Evolutionary conservation across 2,113 vertebrate genomes (phyloP).

Genomic region (Takifugu bimaculatus): DNA sequence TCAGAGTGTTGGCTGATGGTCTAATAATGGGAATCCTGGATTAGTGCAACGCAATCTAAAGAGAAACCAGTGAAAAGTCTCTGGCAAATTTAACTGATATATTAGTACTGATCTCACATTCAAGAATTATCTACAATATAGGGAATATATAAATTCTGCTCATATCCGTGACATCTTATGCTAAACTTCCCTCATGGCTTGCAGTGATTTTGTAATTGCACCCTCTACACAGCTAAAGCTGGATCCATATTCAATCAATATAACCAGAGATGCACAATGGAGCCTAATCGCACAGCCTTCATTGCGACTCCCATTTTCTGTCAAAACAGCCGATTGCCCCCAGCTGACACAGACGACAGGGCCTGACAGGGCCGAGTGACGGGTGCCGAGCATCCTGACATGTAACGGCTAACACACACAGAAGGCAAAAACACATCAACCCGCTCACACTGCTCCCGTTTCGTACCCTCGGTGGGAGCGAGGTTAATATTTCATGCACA

Average conservation of each 20-base stretch:
- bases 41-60: background rate
- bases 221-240: constrained; percentile 39
- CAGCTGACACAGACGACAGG: constrained; percentile 36
- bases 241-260: constrained; percentile 65
- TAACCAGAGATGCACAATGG: constrained; percentile 38
- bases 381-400: constrained; percentile 43
- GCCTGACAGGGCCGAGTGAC: constrained; percentile 37
- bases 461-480: constrained; percentile 24
- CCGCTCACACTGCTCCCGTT: constrained; percentile 13
- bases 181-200: constrained; percentile 37
- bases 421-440: constrained; percentile 8
- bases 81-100: no score
- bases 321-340: constrained; percentile 52
- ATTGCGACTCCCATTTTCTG: constrained; percentile 37
- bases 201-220: constrained; percentile 58
- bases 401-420: constrained; percentile 13
- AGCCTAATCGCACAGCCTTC: constrained; percentile 41
- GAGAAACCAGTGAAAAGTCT: background rate
- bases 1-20: no score
- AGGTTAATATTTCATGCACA: constrained; percentile 62
- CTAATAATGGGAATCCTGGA: no score
- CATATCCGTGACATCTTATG: constrained; percentile 17
- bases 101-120: no score
- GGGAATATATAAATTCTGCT: constrained; percentile 18
- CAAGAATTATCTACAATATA: no score